Evolutionary conservation across 2,113 vertebrate species (phyloP), one percentile per base, ranked within the genome.

Genomic region (Eubucco bourcierii): DNA sequence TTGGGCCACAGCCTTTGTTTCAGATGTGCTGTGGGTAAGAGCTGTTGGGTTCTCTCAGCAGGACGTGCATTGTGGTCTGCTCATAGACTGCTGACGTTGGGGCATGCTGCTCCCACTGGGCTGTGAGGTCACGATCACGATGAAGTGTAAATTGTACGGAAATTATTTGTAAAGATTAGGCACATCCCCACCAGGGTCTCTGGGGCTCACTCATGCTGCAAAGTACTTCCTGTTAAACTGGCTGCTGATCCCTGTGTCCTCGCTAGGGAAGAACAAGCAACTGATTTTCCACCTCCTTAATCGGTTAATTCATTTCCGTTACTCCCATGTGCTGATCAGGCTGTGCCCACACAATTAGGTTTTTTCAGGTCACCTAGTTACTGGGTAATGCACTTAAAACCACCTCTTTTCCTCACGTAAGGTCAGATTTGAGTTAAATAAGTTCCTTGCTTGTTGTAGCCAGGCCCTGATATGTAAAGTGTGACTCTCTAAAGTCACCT

Each of bases 261-360:
- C 8, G 1, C 12, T 41, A 20, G 31, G n/a, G 9, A 60, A 14
- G 24, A 53, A 3, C 39, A 31, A 11, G 3, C 17, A 15, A 4
- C 20, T 11, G 1, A 15, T 31, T 23, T 3, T 21, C 1, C 2
- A 13, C 20, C 59, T 59, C 17, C 25, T 23, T 47, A 24, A 2
- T 9, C 0, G 0, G 12, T 19, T 47, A 3, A 7, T n/a, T 87
- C 53, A 4, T 44, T 37, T 6, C 15, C 5, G 31, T 58, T n/a
- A 5, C 10, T 10, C 44, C 21, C 14, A 2, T 0, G 0, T 25
- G 11, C 65, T 1, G 0, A 0, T 5, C 37, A 23, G 46, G 65
- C 81, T 58, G 60, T 0, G 3, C 18, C 18, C 39, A 73, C 37
- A 71, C n/a, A 52, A 4, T 1, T 5, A 60, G 53, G 53, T 19